Evolutionary conservation across 1,140 invertebrate genomes (phyloP), one percentile per base, ranked within the genome.

Genomic region (Harlomillsia oculata): DNA sequence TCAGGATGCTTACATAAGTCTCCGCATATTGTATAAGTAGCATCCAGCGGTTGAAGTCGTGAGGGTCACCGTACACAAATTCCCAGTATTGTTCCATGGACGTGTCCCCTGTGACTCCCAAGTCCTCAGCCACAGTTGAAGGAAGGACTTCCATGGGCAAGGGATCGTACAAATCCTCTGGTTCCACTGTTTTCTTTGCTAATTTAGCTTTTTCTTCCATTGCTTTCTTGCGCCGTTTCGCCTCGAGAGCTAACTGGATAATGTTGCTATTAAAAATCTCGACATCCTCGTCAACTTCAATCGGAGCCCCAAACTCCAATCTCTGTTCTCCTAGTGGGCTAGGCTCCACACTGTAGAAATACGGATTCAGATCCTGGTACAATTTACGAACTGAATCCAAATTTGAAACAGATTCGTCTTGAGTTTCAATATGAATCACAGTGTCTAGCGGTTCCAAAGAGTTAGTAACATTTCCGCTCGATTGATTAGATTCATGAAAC

Each of bases 11-110:
- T n/a, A n/a, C 60, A 3, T 29, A 51, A 13, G 23, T 55, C 53
- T 65, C 64, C 0, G 50, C 60, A 48, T 65, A 56, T 34, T 62
- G 57, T 26, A 65, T 60, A 5, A 65, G 41, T 44, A 59, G 62
- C 13, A 49, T 48, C 64, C 64, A 65, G 26, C 64, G 29, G 50
- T 65, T 60, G 39, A 65, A 65, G 34, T 65, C 64, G 20, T 59
- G 51, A 0, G 60, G 60, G 48, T 57, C 51, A 37, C 56, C 51
- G 21, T 58, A 55, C 1, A 65, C 60, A 53, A 52, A 62, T 1
- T 65, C 46, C 64, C 64, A 65, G 25, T 54, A 62, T 34, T 64
- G 50, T 3, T 56, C 40, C n/a, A 46, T 51, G 5, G 53, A 60
- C 6, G 52, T 55, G 8, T 55, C 45, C 0, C 59, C 46, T 18